These are phyloP conservation scores for Callipepla californica DNA, from an alignment of 2,113 vertebrate species.

Conservation along the genomic window DNA sequence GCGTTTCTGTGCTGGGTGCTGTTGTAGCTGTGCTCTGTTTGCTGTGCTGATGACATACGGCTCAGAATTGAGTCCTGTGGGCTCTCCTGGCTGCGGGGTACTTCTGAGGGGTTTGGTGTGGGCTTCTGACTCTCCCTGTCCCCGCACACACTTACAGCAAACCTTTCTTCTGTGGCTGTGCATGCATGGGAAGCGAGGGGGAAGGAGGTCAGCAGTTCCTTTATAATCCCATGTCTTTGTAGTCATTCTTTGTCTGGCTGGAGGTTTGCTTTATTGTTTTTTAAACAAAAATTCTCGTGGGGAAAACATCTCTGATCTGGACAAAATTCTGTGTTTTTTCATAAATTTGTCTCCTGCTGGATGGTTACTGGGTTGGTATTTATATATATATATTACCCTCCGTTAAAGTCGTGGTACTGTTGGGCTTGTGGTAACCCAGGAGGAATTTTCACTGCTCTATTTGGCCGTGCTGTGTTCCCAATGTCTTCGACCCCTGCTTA, in stretches of 20 bases:
- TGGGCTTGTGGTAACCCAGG: not conserved
- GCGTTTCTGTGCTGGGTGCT: conserved; percentile 33
- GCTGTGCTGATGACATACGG: conserved; percentile 42
- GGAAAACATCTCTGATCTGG: not conserved
- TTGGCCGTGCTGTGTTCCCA: not conserved
- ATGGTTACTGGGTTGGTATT: not conserved
- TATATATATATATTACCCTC: not conserved
- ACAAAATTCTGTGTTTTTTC: not conserved
- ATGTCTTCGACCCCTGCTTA: conserved; percentile 1
- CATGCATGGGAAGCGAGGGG: not conserved
- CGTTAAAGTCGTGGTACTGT: not conserved
- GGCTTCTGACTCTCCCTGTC: not conserved
- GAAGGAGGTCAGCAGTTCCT: conserved; percentile 2
- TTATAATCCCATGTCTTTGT: not conserved
- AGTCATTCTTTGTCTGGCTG: not conserved
- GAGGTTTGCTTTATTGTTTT: conserved; percentile 5
- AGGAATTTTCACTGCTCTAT: not conserved
- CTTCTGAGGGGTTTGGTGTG: not conserved
- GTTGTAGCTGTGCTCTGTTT: conserved; percentile 29
- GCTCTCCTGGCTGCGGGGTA: not conserved
- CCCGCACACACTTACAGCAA: not conserved
- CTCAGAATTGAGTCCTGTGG: conserved; percentile 32
- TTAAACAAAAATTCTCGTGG: not conserved
- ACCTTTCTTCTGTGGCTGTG: not conserved
- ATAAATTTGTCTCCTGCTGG: not conserved